phyloP scores from a whole-genome alignment of 53 echinoderm and acorn worm genomes.

The Glandiceps talaboti region DNA sequence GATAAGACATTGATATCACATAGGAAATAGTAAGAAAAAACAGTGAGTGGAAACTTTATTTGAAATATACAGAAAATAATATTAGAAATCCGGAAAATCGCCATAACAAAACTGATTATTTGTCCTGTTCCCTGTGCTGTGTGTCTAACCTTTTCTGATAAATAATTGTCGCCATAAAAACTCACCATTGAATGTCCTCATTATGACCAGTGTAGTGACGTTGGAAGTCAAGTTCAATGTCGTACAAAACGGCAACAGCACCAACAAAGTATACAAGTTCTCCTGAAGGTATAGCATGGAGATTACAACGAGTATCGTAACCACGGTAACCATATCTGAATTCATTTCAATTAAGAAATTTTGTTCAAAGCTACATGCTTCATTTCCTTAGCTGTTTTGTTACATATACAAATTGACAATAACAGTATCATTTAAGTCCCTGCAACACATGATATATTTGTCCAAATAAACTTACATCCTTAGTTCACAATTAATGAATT shows the following conservation, averaged over 20 bases:
- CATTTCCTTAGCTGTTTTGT: too few relatives aligned
- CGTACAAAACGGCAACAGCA: conserved; percentile 69
- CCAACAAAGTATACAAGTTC: conserved; percentile 77
- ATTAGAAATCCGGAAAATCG: too few relatives aligned
- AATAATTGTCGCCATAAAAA: neutral
- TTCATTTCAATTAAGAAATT: neutral
- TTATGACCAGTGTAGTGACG: conserved; percentile 88
- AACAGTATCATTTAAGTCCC: too few relatives aligned
- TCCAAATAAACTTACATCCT: too few relatives aligned
- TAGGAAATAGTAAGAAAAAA: too few relatives aligned
- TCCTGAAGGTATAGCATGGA: conserved; percentile 49
- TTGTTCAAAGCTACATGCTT: too few relatives aligned
- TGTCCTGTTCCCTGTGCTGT: neutral
- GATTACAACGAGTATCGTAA: conserved; percentile 63
- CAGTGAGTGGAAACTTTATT: too few relatives aligned
- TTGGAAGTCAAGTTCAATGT: conserved; percentile 58
- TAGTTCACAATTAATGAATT: too few relatives aligned
- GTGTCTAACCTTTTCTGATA: neutral
- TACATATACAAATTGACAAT: too few relatives aligned
- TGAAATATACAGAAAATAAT: too few relatives aligned
- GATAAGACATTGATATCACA: too few relatives aligned
- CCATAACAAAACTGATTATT: neutral
- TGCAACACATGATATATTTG: too few relatives aligned
- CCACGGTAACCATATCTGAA: conserved; percentile 85
- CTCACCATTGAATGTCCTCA: conserved; percentile 87